phyloP scores from a whole-genome alignment of 1,140 invertebrate species.

The Drosophila neocordata region DNA sequence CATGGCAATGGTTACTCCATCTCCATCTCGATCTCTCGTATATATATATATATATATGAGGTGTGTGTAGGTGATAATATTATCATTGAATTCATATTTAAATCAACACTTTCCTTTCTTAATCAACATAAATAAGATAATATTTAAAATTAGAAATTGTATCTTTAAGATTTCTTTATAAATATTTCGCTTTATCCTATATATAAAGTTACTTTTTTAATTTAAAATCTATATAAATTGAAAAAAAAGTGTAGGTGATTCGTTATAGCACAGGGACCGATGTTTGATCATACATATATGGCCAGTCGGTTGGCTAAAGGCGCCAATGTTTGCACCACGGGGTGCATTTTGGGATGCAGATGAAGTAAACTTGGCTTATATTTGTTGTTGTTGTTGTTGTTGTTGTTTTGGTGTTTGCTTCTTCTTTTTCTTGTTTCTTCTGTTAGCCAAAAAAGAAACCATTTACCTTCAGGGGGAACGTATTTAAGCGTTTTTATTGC shows the following conservation, averaged over 20 bases:
- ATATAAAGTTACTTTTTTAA: no score
- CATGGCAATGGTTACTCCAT: conserved; percentile 1
- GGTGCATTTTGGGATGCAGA: conserved; percentile 63
- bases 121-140: no score
- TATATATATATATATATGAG: not conserved
- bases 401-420: not conserved
- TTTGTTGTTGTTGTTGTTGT: conserved; percentile 17
- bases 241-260: not conserved
- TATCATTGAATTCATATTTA: not conserved
- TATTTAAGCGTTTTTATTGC: conserved; percentile 67
- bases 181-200: no score
- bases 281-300: conserved; percentile 22
- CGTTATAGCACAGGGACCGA: not conserved
- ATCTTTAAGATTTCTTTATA: no score
- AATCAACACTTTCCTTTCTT: no score
- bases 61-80: not conserved
- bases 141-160: no score
- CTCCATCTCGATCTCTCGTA: not conserved
- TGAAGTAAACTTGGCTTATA: conserved; percentile 40
- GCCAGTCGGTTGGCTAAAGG: conserved; percentile 26
- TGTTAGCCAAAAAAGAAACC: conserved; percentile 51
- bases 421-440: not conserved
- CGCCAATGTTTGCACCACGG: conserved; percentile 74
- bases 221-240: no score
- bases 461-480: conserved; percentile 58